Conservation (phyloP, 1,140 invertebrate genomes). For the Tetranychus urticae region DNA sequence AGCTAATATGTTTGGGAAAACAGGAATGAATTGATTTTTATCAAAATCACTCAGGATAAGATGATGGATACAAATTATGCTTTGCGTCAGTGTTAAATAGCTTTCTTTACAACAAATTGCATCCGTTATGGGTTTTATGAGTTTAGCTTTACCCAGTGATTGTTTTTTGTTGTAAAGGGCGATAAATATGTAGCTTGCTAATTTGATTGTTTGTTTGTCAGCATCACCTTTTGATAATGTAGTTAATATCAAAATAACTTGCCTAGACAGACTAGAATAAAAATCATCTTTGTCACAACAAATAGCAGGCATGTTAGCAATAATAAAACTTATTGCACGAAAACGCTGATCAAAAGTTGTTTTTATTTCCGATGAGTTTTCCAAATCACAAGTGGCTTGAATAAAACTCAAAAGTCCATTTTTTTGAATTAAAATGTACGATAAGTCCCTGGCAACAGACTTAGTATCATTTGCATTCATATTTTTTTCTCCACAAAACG, state of each 20-base stretch:
- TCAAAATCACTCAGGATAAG: not conserved
- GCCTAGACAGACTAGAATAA: not conserved
- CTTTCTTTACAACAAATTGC: not conserved
- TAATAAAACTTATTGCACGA: not conserved
- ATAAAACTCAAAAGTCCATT: conserved; percentile 1
- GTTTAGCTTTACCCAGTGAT: not conserved
- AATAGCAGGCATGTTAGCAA: not conserved
- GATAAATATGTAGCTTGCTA: not conserved
- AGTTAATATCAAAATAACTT: not conserved
- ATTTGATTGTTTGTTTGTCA: not conserved
- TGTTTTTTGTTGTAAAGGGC: not conserved
- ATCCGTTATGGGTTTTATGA: not conserved
- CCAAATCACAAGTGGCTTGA: not conserved
- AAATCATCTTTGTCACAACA: not conserved
- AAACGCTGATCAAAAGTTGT: conserved; percentile 2
- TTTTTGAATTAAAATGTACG: not conserved
- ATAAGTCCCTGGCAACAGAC: not conserved
- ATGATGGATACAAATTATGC: not conserved
- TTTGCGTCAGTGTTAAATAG: not conserved
- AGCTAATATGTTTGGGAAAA: not conserved
- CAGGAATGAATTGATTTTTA: not conserved
- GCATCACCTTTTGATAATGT: not conserved
- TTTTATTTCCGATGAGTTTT: not conserved
- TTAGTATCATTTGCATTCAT: not conserved
- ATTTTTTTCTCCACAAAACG: not conserved